Conservation (phyloP, 2,888 invertebrate genomes). For the Apeira syringaria region DNA sequence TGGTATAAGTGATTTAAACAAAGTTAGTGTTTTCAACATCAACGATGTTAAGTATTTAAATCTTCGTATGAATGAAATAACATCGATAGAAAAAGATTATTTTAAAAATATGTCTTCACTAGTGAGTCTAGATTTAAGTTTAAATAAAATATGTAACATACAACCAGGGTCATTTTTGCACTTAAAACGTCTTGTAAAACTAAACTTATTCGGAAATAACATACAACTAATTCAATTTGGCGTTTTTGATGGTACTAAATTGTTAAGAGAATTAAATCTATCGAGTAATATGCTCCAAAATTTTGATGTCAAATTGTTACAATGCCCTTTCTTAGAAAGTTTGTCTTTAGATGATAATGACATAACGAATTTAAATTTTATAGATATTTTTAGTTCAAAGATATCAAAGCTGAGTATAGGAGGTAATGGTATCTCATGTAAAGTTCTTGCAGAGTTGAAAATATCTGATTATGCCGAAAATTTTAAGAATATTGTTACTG, state of each 20-base stretch:
- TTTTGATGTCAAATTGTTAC: conserved; percentile 27
- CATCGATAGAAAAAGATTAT: conserved; percentile 28
- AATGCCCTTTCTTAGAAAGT: conserved; percentile 11
- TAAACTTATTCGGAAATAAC: conserved; percentile 28
- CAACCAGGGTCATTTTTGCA: conserved; percentile 34
- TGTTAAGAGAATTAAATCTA: conserved; percentile 24
- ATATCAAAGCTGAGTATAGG: conserved; percentile 28
- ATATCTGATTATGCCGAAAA: conserved; percentile 15
- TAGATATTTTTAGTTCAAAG: conserved; percentile 19
- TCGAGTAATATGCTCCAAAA: conserved; percentile 28
- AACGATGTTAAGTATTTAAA: conserved; percentile 20
- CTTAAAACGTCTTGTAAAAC: conserved; percentile 15
- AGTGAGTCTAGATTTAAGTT: conserved; percentile 29
- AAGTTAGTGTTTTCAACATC: conserved; percentile 22
- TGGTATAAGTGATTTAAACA: conserved; percentile 24
- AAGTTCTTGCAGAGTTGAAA: conserved; percentile 26
- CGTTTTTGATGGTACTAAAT: conserved; percentile 29
- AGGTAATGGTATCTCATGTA: conserved; percentile 32
- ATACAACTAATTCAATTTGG: conserved; percentile 30
- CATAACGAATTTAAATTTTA: conserved; percentile 22
- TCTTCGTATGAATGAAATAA: conserved; percentile 29
- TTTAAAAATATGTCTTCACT: conserved; percentile 27
- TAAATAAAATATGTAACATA: conserved; percentile 28
- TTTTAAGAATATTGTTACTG: conserved; percentile 14
- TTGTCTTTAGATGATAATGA: conserved; percentile 31